Base-by-base conservation (phyloP, 2,113 vertebrate species). In the Epinephelus lanceolatus region DNA sequence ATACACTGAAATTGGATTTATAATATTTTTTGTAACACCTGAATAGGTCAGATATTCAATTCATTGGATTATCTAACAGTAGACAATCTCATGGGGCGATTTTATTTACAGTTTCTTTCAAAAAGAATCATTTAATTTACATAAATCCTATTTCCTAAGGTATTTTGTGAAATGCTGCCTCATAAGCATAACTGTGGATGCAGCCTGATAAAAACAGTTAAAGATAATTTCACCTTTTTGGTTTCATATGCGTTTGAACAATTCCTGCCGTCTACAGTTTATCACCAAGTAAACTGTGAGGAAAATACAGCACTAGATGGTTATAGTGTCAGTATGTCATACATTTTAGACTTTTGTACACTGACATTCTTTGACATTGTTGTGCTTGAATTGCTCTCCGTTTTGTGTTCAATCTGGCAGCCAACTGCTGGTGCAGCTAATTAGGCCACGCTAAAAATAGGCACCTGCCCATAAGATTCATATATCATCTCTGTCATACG, bases 361-460 rank as follows among this genome's bases (percentile, higher is more conserved):
- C 56, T 21, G n/a, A 53, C 9, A n/a, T 42, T 73, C 18, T 40
- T 37, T 51, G 10, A 25, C 15, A 9, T 66, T 56, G 49, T 47
- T 78, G 61, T 72, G 77, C 25, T 33, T 73, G 81, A 66, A 53
- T 53, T 78, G 21, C 51, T 62, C 55, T 56, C 25, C 61, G 61
- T 75, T 78, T 62, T 76, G 68, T 56, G 55, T 85, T 87, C 82
- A 25, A 2, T 73, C 33, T 68, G 84, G 71, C 80, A 63, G 73
- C 81, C 83, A 81, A 71, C 78, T 81, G 79, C 78, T 85, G 61
- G 52, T 63, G 61, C 37, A 30, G 82, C 68, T 86, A 86, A 93
- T 92, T 77, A 89, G 76, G 74, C 79, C 81, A 30, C 19, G 65
- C 71, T 88, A 86, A 82, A 90, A 90, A 91, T 90, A 89, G 60